Base-by-base conservation (phyloP, 2,888 invertebrate species). In the Cybosia mesomella region DNA sequence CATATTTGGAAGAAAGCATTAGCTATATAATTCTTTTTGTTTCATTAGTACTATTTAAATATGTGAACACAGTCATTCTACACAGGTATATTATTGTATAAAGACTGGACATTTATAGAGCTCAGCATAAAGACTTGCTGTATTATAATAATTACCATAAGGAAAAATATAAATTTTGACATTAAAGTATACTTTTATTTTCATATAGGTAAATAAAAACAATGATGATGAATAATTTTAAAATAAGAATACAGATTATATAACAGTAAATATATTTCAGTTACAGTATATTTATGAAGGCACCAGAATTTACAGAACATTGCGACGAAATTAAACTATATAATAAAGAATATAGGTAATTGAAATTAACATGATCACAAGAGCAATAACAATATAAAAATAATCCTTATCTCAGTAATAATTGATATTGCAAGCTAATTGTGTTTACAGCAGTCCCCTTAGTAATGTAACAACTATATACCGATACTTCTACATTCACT, bases 241-340 rank as follows among this genome's bases (percentile, higher is more conserved):
- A 70, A 62, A 74, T 73, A 79, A 77, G 72, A 75, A 66, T 55
- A 71, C 55, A 63, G 58, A 49, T 62, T 28, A 28, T 28, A 28
- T 71, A 61, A 82, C 81, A 85, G 81, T 83, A 86, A 85, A 82
- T 83, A 85, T 85, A 83, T 82, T 80, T 84, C 78, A 81, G 81
- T 84, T 83, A 84, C 79, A 80, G 86, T 84, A 86, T 83, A 79
- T 84, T 85, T 84, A 82, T 83, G 77, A 83, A 84, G 81, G 77
- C 86, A 88, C 89, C 77, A 83, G 82, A 89, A 90, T 89, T 89
- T 87, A 81, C 77, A 78, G 67, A 79, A 83, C 74, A 79, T 75
- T 54, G 49, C 74, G 76, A 81, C 75, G 80, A 71, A 76, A 79
- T 72, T 73, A 79, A 66, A 62, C 64, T 76, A 72, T 59, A 75